A percentile compares a stretch with the other conserved stretches of the same genome.
These are phyloP conservation scores for Euwallacea similis DNA, from an alignment of 1,140 invertebrate genomes.

Conservation along the genomic window DNA sequence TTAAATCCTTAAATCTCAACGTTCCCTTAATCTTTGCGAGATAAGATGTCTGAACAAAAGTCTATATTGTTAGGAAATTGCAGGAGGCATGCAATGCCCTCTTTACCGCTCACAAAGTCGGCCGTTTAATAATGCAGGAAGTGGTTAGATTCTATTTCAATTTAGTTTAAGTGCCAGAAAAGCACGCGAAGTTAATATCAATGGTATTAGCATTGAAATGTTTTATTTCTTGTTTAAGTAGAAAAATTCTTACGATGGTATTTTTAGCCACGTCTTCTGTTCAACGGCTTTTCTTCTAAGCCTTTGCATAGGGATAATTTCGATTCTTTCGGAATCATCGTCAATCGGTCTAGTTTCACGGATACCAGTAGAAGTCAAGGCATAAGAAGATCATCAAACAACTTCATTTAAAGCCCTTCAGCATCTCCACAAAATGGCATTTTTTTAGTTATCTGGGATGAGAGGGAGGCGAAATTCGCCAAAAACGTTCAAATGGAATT, in stretches of 20 bases:
- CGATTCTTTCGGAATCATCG: too few species aligned
- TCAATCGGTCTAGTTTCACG: too few species aligned
- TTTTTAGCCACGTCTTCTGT: background rate
- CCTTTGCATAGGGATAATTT: too few species aligned
- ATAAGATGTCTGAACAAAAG: slow-evolving; percentile 11
- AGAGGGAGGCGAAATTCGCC: too few species aligned
- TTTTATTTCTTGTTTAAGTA: background rate
- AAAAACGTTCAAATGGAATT: too few species aligned
- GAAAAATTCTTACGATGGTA: background rate
- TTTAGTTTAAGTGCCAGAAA: slow-evolving; percentile 7
- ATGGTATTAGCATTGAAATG: background rate
- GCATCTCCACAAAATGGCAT: too few species aligned
- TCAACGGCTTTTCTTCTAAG: background rate
- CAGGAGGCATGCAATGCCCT: slow-evolving; percentile 9
- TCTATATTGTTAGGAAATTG: slow-evolving; percentile 9
- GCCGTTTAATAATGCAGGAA: slow-evolving; percentile 9
- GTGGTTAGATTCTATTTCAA: slow-evolving; percentile 7
- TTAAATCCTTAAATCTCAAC: slow-evolving; percentile 11
- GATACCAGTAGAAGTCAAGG: too few species aligned
- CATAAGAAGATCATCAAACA: too few species aligned
- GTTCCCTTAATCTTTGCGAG: slow-evolving; percentile 6
- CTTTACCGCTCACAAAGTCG: background rate
- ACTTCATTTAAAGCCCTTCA: too few species aligned
- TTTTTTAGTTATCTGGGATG: too few species aligned
- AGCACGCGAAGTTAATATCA: slow-evolving; percentile 6